Conservation (phyloP, 2,797 vertebrate species). For the Myoxocephalus aenaeus region DNA sequence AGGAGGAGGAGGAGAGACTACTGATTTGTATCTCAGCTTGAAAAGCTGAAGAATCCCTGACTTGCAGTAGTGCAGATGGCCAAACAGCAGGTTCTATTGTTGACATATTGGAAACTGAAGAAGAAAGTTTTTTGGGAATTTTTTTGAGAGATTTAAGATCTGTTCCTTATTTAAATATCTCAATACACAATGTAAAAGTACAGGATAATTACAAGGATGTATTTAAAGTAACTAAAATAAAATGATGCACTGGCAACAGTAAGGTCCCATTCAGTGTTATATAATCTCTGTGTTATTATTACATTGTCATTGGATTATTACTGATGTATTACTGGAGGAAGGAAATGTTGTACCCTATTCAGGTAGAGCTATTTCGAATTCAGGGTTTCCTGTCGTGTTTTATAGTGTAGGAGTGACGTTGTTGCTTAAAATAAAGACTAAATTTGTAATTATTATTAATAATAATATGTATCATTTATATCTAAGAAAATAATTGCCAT, state of each 20-base stretch:
- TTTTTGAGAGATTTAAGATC: neutral
- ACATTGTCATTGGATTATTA: neutral
- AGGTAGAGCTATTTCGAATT: neutral
- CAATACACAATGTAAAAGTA: neutral
- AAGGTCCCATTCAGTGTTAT: neutral
- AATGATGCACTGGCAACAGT: neutral
- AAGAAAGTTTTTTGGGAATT: constrained; percentile 22
- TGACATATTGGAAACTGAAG: constrained; percentile 44
- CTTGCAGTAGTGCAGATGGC: constrained; percentile 71
- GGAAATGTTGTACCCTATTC: neutral
- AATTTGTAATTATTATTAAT: neutral
- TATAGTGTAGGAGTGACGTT: neutral
- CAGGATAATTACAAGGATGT: neutral
- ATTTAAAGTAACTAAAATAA: neutral
- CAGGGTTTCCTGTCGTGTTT: neutral
- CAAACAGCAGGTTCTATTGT: constrained; percentile 59
- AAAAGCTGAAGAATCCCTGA: constrained; percentile 64
- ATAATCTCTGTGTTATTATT: neutral
- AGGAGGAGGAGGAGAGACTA: constrained; percentile 38
- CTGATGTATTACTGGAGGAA: neutral
- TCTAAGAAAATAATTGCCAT: neutral
- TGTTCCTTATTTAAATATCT: constrained; percentile 3
- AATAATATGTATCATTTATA: neutral
- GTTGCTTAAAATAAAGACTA: neutral
- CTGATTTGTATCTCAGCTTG: constrained; percentile 66